Evolutionary conservation across 2,113 vertebrate genomes (phyloP), one percentile per base, ranked within the genome.

Genomic region (Dasyprocta punctata): DNA sequence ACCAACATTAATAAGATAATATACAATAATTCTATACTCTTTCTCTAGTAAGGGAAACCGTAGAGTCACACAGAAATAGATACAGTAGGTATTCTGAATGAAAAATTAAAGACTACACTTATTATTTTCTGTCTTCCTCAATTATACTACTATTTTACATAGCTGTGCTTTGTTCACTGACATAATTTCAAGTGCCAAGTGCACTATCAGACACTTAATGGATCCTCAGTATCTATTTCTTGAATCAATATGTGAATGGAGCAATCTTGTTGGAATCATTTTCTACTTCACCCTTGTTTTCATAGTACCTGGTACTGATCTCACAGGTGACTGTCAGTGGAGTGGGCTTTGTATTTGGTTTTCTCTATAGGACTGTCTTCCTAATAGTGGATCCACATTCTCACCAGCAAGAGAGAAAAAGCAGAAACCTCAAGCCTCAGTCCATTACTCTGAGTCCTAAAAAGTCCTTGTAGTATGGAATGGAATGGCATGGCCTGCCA

Each of bases 1-100:
- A 86, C 19, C 44, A 86, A 92, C 7, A 89, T 89, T 73, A 81
- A 96, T 81, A 13, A 63, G 41, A n/a, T 89, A n/a, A 81, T 28
- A 36, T 26, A 67, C 3, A 75, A 38, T n/a, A 85, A 60, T 61
- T 83, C 36, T 75, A 54, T n/a, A 30, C 38, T 90, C 11, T 65
- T 5, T 56, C 56, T 77, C 5, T n/a, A 77, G 30, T 33, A 81
- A 54, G 36, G 83, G 16, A 16, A 71, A 69, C 41, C 60, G 28
- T 13, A 85, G n/a, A 86, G 54, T 47, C 56, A 73, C 17, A 38
- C 63, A 49, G 19, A 71, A 47, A 60, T 52, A 78, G 14, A 61
- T 52, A 80, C 14, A 61, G 17, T 63, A 26, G 36, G 77, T 83
- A 77, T 93, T 78, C 16, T 54, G 12, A 93, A 26, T 80, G 24